Conservation (phyloP, 2,888 invertebrate species). For the Conistra vaccinii region DNA sequence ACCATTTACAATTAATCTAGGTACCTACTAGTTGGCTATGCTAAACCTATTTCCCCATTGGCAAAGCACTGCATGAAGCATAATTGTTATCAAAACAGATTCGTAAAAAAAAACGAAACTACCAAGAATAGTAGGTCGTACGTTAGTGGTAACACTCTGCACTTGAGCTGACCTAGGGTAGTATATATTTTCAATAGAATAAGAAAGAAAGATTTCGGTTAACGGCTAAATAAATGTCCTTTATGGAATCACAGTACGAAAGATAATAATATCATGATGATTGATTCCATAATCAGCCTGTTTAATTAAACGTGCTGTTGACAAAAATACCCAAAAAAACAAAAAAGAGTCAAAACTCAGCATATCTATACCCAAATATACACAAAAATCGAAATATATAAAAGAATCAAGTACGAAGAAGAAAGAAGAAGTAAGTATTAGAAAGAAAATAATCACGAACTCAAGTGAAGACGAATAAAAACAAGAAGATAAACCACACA, state of each 20-base stretch:
- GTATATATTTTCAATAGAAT: background rate
- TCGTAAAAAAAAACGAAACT: background rate
- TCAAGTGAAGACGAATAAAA: background rate
- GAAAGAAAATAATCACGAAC: background rate
- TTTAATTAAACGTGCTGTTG: background rate
- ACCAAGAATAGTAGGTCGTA: background rate
- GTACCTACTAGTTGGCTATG: slow-evolving; percentile 15
- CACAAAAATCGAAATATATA: background rate
- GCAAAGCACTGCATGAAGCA: too few relatives aligned
- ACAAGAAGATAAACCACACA: slow-evolving; percentile 3
- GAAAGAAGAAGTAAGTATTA: background rate
- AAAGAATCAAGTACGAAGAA: background rate
- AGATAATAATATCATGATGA: background rate
- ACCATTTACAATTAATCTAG: slow-evolving; percentile 43
- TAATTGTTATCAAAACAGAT: background rate
- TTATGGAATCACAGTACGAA: background rate
- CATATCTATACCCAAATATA: background rate
- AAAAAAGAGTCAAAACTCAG: background rate
- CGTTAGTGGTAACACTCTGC: background rate
- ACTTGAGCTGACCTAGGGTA: background rate
- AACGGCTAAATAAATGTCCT: background rate
- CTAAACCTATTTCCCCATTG: slow-evolving; percentile 15
- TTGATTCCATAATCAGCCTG: background rate
- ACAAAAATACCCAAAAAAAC: background rate
- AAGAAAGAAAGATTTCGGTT: background rate